Percentiles rank a stretch among this genome's conserved stretches.
Evolutionary conservation across 2,113 vertebrate species (phyloP).

Genomic region (Passer domesticus): DNA sequence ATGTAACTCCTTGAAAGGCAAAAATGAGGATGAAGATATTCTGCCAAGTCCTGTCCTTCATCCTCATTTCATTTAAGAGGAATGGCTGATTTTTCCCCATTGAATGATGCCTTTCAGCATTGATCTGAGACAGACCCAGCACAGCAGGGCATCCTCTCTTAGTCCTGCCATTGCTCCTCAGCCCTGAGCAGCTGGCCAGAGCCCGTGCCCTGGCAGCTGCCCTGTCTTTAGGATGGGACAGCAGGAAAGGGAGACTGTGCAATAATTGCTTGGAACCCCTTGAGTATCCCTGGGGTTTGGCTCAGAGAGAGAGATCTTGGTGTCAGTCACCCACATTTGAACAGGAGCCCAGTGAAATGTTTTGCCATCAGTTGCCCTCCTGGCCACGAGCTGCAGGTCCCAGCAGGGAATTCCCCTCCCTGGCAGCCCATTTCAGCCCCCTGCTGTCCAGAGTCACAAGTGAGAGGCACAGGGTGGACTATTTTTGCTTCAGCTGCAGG

Average conservation of each 20-base stretch:
- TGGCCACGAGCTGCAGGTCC: background rate
- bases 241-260: background rate
- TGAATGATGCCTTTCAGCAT: background rate
- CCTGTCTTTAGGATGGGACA: background rate
- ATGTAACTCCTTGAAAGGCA: background rate
- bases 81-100: background rate
- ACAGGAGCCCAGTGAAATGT: background rate
- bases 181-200: background rate
- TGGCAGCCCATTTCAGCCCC: background rate
- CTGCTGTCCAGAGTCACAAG: fast-evolving
- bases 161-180: background rate
- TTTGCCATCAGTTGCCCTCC: background rate
- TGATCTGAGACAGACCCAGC: background rate
- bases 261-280: background rate
- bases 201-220: background rate
- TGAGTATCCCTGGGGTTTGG: background rate
- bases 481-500: background rate
- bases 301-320: background rate
- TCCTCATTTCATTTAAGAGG: background rate
- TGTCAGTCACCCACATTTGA: background rate
- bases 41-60: background rate
- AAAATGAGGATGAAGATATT: background rate
- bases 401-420: background rate
- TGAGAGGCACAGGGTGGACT: background rate
- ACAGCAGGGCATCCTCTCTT: background rate